Evolutionary conservation across 2,888 invertebrate genomes (phyloP).

Genomic region (Pristionchus mayeri): DNA sequence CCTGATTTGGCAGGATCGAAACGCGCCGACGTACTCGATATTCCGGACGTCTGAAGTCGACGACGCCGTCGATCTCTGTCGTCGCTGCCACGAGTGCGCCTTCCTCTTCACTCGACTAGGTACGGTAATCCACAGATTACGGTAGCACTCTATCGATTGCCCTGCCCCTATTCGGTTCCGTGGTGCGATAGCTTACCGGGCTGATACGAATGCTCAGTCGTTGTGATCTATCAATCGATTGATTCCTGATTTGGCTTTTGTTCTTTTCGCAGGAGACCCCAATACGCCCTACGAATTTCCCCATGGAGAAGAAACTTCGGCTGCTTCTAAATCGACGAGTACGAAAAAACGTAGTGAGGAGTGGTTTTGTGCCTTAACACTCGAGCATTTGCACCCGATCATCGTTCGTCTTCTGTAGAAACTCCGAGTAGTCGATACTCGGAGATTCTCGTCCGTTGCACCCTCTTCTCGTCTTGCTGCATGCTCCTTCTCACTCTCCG

Average conservation of each 20-base stretch:
- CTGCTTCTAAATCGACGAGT: conserved; percentile 2
- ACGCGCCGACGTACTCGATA: conserved; percentile 59
- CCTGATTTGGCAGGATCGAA: conserved; percentile 15
- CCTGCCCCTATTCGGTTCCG: background rate
- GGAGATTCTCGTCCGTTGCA: background rate
- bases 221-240: too few relatives aligned
- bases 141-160: background rate
- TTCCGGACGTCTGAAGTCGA: conserved; percentile 66
- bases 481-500: too few relatives aligned
- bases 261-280: conserved; percentile 6
- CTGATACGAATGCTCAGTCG: too few relatives aligned
- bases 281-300: conserved; percentile 39
- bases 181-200: background rate
- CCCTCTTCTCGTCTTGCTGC: too few relatives aligned
- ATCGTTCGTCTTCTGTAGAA: too few relatives aligned
- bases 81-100: conserved; percentile 69
- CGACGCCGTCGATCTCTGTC: conserved; percentile 70
- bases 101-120: conserved; percentile 64
- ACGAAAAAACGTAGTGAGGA: conserved; percentile 38
- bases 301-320: conserved; percentile 10
- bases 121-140: conserved; percentile 46
- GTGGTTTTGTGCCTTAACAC: background rate
- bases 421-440: background rate
- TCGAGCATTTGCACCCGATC: too few relatives aligned
- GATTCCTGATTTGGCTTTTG: background rate